phyloP scores from a whole-genome alignment of 2,113 vertebrate genomes.

The Manacus vitellinus region DNA sequence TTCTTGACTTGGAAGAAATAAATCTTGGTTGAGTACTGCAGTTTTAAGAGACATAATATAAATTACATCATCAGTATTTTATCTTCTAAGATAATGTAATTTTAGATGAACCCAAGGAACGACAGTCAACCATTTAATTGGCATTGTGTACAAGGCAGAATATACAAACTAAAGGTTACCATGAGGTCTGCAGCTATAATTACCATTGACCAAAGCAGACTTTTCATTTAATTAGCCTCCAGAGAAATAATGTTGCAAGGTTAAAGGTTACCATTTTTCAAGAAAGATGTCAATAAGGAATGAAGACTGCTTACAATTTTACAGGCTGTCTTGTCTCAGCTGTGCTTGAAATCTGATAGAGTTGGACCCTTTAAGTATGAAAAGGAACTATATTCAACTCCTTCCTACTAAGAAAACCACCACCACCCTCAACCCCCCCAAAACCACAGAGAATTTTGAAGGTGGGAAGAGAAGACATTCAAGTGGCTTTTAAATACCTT shows the following conservation, averaged over 20 bases:
- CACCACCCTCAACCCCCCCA: background rate
- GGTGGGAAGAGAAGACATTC: background rate
- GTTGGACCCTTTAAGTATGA: background rate
- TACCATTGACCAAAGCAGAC: background rate
- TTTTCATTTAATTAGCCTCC: slow-evolving; percentile 24
- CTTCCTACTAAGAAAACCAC: background rate
- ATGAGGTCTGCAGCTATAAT: slow-evolving; percentile 4
- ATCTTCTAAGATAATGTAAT: background rate
- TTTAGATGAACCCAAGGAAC: slow-evolving; percentile 39
- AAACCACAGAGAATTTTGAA: background rate
- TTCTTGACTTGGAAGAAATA: slow-evolving; percentile 14
- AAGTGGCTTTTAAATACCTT: background rate
- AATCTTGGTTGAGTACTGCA: background rate
- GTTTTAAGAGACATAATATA: background rate
- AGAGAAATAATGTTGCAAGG: slow-evolving; percentile 5
- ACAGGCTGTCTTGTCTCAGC: background rate
- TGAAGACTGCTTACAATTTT: background rate
- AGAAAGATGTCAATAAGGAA: background rate
- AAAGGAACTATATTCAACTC: background rate
- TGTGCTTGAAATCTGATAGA: background rate
- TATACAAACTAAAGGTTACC: background rate
- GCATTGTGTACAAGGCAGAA: background rate
- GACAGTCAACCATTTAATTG: slow-evolving; percentile 34
- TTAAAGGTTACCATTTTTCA: slow-evolving; percentile 26
- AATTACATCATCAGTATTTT: background rate